Evolutionary conservation across 2,113 vertebrate species (phyloP).

Genomic region (Irena cyanogastra): DNA sequence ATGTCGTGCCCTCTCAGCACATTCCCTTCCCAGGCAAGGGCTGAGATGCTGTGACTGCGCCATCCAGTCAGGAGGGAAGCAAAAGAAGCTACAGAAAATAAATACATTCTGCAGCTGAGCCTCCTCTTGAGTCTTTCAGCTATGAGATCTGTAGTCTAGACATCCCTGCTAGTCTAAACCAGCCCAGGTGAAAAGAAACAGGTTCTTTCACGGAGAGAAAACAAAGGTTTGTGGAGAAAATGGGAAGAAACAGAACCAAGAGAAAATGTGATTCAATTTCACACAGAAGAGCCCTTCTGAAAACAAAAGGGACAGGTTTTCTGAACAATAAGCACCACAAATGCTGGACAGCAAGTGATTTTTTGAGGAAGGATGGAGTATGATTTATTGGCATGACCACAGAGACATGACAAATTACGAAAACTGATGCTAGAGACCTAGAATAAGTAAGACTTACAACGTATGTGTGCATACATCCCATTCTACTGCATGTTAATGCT

Average conservation of each 20-base stretch:
- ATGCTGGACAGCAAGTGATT: not conserved
- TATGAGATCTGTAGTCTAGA: not conserved
- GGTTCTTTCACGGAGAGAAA: not conserved
- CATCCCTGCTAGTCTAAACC: conserved; percentile 1
- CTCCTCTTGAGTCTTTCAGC: not conserved
- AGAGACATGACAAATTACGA: not conserved
- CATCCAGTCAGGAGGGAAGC: not conserved
- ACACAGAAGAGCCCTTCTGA: not conserved
- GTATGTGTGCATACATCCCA: not conserved
- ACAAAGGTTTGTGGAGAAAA: not conserved
- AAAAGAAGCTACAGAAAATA: not conserved
- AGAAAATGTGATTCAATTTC: not conserved
- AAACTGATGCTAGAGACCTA: not conserved
- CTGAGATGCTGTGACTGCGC: conserved; percentile 32
- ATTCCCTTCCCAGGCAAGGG: conserved; percentile 28
- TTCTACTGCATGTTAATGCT: not conserved
- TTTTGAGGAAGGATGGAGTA: not conserved
- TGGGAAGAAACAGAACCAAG: not conserved
- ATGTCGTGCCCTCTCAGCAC: conserved; percentile 42
- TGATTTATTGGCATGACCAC: not conserved
- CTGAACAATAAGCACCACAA: not conserved
- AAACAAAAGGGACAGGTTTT: conserved; percentile 1
- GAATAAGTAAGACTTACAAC: not conserved
- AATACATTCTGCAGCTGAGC: conserved; percentile 8
- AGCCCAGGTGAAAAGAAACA: not conserved